A percentile compares a stretch with the other conserved stretches of the same genome.
Evolutionary conservation across 2,888 invertebrate genomes (phyloP).

Genomic region (Aleiodes alternator): DNA sequence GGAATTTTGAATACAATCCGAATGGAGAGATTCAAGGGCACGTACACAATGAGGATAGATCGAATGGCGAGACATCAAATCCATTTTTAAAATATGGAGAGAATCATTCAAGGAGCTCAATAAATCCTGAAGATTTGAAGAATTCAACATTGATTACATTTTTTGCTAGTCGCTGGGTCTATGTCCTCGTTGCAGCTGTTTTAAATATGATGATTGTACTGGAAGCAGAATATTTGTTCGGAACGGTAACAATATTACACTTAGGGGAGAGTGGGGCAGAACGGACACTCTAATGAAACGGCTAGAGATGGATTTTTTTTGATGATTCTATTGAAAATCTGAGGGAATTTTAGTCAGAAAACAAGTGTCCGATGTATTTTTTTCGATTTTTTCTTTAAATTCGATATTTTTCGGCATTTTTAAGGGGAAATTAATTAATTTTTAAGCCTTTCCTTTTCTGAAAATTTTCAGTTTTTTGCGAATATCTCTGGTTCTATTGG

Average conservation of each 20-base stretch:
- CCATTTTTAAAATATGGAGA: background rate
- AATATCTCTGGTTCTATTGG: too few relatives aligned
- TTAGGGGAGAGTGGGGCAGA: too few relatives aligned
- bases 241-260: slow-evolving; percentile 62
- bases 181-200: slow-evolving; percentile 63
- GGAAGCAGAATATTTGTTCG: slow-evolving; percentile 61
- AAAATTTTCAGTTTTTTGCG: too few relatives aligned
- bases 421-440: too few relatives aligned
- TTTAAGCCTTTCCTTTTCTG: too few relatives aligned
- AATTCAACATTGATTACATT: slow-evolving; percentile 42
- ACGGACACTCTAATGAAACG: too few relatives aligned
- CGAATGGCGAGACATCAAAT: slow-evolving; percentile 65
- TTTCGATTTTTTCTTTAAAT: too few relatives aligned
- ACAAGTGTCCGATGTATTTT: too few relatives aligned
- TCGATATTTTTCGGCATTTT: too few relatives aligned
- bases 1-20: slow-evolving; percentile 39
- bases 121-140: slow-evolving; percentile 34
- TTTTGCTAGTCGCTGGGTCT: slow-evolving; percentile 57
- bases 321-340: too few relatives aligned
- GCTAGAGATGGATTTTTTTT: too few relatives aligned
- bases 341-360: too few relatives aligned
- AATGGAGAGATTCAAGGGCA: slow-evolving; percentile 37
- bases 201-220: slow-evolving; percentile 64
- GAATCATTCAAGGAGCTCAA: background rate
- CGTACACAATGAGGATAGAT: slow-evolving; percentile 27